These are phyloP conservation scores for Porites australiensis DNA, from an alignment of 64 coral and sea anemone genomes.

Conservation along the genomic window DNA sequence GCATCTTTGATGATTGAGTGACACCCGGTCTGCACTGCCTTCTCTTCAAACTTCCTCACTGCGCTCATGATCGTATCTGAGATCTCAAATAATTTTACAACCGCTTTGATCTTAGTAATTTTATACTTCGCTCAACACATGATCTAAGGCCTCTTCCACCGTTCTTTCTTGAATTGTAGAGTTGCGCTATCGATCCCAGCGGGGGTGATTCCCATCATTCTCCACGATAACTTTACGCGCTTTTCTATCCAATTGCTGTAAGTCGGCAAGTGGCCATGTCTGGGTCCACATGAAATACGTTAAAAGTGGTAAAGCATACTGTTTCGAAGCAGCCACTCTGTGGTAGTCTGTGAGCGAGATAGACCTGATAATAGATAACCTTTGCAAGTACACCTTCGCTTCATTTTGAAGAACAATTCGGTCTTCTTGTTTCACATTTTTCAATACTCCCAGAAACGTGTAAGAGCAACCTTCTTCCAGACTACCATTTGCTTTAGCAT, in stretches of 20 bases:
- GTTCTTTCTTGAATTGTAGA: too few relatives aligned
- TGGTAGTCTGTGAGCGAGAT: background rate
- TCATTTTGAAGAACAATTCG: conserved; percentile 21
- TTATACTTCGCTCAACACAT: too few relatives aligned
- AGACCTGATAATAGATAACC: conserved; percentile 24
- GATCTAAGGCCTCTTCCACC: too few relatives aligned
- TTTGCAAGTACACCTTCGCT: conserved; percentile 23
- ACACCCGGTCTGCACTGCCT: too few relatives aligned
- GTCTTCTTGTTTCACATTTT: conserved; percentile 56
- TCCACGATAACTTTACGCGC: conserved; percentile 32
- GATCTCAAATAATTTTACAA: background rate
- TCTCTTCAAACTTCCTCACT: too few relatives aligned
- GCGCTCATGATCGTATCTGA: too few relatives aligned
- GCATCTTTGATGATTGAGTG: too few relatives aligned
- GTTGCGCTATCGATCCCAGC: background rate
- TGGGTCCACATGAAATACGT: too few relatives aligned
- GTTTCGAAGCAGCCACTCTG: conserved; percentile 45
- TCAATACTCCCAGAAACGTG: conserved; percentile 30
- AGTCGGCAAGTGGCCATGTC: too few relatives aligned
- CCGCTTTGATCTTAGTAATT: background rate
- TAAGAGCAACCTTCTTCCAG: conserved; percentile 36
- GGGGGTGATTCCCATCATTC: conserved; percentile 67
- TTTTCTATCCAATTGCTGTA: too few relatives aligned
- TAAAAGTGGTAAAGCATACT: conserved; percentile 31
- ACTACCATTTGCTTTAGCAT: too few relatives aligned